Base-by-base conservation (phyloP, 1,140 invertebrate species). In the Monochamus saltuarius region DNA sequence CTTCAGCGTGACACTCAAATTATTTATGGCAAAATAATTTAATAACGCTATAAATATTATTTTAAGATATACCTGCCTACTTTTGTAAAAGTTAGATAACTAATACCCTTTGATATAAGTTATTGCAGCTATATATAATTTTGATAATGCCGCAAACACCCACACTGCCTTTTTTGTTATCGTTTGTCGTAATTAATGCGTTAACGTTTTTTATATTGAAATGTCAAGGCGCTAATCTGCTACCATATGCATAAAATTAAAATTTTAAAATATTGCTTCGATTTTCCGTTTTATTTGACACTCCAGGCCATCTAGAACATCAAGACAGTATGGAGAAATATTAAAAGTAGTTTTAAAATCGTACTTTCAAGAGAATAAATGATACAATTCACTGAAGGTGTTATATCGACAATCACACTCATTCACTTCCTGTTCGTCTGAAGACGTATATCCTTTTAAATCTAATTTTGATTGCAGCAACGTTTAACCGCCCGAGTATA, bases 111-210 rank as follows among this genome's bases (percentile, higher is more conserved):
- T 13, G 2, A 7, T 42, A 42, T 42, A 42, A 3, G 7, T 42
- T 13, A 42, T 6, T 6, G 22, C 22, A 29, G 22, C 6, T 29
- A 29, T 6, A n/a, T n/a, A 42, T 42, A 42, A 42, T 42, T 42
- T 42, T 42, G 40, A 42, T 42, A 42, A 17, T 13, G n/a, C 7
- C 16, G n/a, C 40, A 42, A 7, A 42, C 40, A 42, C n/a, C 40
- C 40, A 42, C 16, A 42, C n/a, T 3, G 40, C 2, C n/a, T 13
- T 13, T 13, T 42, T 29, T 6, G 22, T 29, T 29, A 29, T 29
- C 22, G 22, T 29, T 29, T 29, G 22, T 29, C 22, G 6, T 29
- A 29, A 29, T 29, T 29, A 29, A 29, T 6, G 22, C 22, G 22
- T 29, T 29, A 29, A 29, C 6, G 2, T 29, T 29, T 42, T 13